Percentiles rank a stretch among this genome's conserved stretches.
These are phyloP conservation scores for Eulemur mongoz DNA, from an alignment of 2,797 vertebrate species.

Conservation along the genomic window DNA sequence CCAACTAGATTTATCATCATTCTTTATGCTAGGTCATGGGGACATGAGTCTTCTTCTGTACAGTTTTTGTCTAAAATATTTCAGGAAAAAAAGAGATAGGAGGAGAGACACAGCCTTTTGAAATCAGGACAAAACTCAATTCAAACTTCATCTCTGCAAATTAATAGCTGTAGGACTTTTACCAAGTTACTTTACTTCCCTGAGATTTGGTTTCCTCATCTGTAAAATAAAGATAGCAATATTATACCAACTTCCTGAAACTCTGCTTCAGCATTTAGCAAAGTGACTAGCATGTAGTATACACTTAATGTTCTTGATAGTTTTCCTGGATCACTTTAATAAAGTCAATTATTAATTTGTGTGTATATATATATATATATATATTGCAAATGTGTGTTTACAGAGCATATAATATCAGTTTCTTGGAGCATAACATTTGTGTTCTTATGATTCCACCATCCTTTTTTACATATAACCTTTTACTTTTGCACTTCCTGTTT, in stretches of 20 bases:
- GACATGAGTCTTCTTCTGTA: not conserved
- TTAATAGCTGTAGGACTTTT: not conserved
- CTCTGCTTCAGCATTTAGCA: conserved; percentile 4
- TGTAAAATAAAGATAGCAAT: not conserved
- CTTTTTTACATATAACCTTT: conserved; percentile 9
- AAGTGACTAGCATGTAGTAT: not conserved
- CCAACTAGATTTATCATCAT: not conserved
- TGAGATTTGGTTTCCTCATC: not conserved
- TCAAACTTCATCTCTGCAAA: not conserved
- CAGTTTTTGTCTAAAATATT: not conserved
- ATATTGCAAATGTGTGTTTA: not conserved
- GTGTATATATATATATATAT: too few species aligned
- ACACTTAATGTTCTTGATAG: not conserved
- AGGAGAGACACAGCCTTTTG: not conserved
- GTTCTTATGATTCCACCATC: not conserved
- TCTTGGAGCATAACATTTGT: not conserved
- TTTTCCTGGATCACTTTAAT: conserved; percentile 23
- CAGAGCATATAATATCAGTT: not conserved
- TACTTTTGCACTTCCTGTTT: conserved; percentile 56
- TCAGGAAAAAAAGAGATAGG: not conserved
- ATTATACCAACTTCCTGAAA: not conserved
- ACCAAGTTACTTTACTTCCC: not conserved
- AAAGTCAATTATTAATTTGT: not conserved
- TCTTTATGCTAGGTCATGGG: not conserved
- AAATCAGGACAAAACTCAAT: conserved; percentile 17